Evolutionary conservation across 2,113 vertebrate genomes (phyloP).

Genomic region (Seriola quinqueradiata): DNA sequence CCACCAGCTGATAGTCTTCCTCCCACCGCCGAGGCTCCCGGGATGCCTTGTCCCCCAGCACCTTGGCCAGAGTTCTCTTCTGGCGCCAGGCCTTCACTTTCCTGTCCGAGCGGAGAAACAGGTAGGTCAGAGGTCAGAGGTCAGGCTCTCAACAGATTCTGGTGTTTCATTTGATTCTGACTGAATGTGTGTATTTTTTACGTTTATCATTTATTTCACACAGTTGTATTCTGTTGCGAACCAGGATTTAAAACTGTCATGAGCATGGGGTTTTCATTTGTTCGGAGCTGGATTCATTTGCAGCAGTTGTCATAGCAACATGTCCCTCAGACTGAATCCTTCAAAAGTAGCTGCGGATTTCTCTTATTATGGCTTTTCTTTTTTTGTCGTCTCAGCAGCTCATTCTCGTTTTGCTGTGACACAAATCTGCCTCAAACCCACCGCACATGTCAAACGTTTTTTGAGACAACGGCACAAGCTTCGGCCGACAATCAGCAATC

Average conservation of each 20-base stretch:
- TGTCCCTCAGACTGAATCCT: not conserved
- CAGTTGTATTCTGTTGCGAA: not conserved
- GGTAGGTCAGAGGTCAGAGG: not conserved
- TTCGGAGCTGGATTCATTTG: not conserved
- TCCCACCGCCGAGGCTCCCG: constrained; percentile 82
- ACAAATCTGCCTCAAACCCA: not conserved
- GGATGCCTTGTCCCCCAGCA: constrained; percentile 64
- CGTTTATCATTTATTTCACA: not conserved
- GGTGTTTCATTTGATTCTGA: not conserved
- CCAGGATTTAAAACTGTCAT: not conserved
- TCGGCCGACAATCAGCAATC: not conserved
- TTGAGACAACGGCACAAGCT: not conserved
- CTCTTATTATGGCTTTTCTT: not conserved
- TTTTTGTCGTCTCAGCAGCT: not conserved
- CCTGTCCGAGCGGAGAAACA: constrained; percentile 60
- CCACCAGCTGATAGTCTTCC: constrained; percentile 85
- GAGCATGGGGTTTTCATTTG: not conserved
- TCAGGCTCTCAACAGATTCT: not conserved
- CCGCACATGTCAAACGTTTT: not conserved
- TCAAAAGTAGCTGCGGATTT: not conserved
- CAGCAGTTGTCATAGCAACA: not conserved
- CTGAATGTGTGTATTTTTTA: not conserved
- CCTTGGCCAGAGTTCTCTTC: constrained; percentile 76
- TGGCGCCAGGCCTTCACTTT: constrained; percentile 87
- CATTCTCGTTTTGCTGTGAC: not conserved